Conservation (phyloP, 1,140 invertebrate genomes). For the Palaemon carinicauda region DNA sequence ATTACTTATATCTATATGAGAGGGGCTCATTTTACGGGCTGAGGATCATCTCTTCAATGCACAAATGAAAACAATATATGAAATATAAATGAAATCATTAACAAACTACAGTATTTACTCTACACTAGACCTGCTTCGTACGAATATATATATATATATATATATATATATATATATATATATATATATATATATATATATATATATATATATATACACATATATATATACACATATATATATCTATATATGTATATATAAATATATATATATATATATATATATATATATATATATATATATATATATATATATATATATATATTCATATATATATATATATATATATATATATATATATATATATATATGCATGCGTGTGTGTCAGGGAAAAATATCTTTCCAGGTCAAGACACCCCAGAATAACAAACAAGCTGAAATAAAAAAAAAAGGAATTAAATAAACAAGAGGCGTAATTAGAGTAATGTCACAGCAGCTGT, state of each 20-base stretch:
- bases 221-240: constrained; percentile 22
- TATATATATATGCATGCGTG: constrained; percentile 3
- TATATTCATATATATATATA: constrained; percentile 15
- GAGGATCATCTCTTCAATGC: no score
- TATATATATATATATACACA: constrained; percentile 20
- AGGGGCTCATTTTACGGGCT: no score
- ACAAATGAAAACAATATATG: no score
- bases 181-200: constrained; percentile 21
- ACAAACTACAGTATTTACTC: no score
- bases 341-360: constrained; percentile 18
- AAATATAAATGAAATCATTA: no score
- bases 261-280: constrained; percentile 17
- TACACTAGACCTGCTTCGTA: no score
- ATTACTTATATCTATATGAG: no score
- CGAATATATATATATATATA: not conserved
- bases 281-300: constrained; percentile 22
- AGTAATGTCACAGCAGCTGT: no score
- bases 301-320: not conserved
- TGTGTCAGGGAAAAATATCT: not conserved
- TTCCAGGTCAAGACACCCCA: not conserved
- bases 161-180: constrained; percentile 6
- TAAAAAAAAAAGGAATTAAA: not conserved
- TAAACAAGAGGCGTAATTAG: no score
- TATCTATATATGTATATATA: constrained; percentile 15
- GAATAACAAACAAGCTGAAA: not conserved